Evolutionary conservation across 2,797 vertebrate species (phyloP).

Genomic region (Eutrigla gurnardus): DNA sequence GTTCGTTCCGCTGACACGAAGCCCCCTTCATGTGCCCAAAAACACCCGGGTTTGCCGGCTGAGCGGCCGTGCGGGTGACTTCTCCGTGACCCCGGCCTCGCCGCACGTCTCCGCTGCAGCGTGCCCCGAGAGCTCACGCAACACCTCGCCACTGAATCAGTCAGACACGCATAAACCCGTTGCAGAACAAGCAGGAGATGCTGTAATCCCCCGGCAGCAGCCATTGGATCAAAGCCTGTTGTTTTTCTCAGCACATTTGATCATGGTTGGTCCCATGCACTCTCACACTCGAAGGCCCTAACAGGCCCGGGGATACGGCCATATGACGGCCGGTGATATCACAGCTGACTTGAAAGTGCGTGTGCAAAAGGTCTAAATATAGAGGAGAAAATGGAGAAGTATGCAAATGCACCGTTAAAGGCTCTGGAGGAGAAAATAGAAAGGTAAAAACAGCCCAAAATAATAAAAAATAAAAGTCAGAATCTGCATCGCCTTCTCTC

Average conservation of each 20-base stretch:
- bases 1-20: neutral
- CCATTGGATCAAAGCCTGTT: conserved; percentile 44
- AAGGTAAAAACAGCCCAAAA: neutral
- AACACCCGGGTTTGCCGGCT: neutral
- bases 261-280: conserved; percentile 13
- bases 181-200: conserved; percentile 32
- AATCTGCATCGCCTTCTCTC: conserved; percentile 2
- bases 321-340: neutral
- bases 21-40: neutral
- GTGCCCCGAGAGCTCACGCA: conserved; percentile 35
- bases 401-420: neutral
- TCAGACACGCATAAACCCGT: conserved; percentile 28
- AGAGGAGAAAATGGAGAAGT: neutral
- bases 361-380: neutral
- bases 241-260: conserved; percentile 41
- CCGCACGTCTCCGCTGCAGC: conserved; percentile 14
- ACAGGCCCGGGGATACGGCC: neutral
- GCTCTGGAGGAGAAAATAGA: neutral
- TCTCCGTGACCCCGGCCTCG: conserved; percentile 26
- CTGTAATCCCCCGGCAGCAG: conserved; percentile 44
- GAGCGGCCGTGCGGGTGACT: neutral
- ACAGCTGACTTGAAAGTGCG: neutral
- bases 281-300: conserved; percentile 41
- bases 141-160: conserved; percentile 23
- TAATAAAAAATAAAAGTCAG: neutral